Evolutionary conservation across 2,888 invertebrate species (phyloP), one percentile per base, ranked within the genome.

Genomic region (Sympetrum striolatum): DNA sequence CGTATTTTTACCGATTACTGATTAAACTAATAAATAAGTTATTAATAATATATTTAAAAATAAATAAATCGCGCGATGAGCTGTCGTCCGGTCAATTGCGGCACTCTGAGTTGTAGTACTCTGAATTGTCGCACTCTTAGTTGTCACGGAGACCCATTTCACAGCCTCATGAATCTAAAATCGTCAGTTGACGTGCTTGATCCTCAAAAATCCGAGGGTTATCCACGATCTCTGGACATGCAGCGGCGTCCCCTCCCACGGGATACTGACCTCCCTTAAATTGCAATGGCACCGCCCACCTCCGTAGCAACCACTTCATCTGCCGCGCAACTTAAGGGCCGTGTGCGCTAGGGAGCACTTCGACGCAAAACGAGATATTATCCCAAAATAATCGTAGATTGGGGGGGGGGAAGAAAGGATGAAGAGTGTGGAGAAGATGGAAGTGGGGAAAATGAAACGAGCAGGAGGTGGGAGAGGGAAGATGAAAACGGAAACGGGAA

Each of bases 231-330:
- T 53, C 18, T 53, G 15, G 25, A 73, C 48, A 6, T 39, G 5
- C 60, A 60, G 10, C 60, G 4, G 25, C 25, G 73, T 14, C 31
- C 73, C 73, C 73, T 73, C 73, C 73, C 73, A 31, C 73, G 25
- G 86, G 60, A 86, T 60, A 58, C 86, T 86, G 86, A 86, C 86
- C 86, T 86, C 86, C 86, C 60, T 37, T 37, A 86, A 37, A 86
- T 86, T 37, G 37, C 58, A 86, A 86, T 86, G 60, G 86, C 60
- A 86, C 37, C 60, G 53, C 60, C 86, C 60, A 31, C 73, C 73
- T 73, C 73, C 73, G 12, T 25, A 31, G 73, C 73, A 73, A 73
- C 73, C 73, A 14, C 25, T 31, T 22, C 31, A 44, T 44, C 53
- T 22, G 25, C 25, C 73, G 4, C 73, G 12, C 25, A 25, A 73